Evolutionary conservation across 2,113 vertebrate species (phyloP), one percentile per base, ranked within the genome.

Genomic region (Lampris megalopsis): DNA sequence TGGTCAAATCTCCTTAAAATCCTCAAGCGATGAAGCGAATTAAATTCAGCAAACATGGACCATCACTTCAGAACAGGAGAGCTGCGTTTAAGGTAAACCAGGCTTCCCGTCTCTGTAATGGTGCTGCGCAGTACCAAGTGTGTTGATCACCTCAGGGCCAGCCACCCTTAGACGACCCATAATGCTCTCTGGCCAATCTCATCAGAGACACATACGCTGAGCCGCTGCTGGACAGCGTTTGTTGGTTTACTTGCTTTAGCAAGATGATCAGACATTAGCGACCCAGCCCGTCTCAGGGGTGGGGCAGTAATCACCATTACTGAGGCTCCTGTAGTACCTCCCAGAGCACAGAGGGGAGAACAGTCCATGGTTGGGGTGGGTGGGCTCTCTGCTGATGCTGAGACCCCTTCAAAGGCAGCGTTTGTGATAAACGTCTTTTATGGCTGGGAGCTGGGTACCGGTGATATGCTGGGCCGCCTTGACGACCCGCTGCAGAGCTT

Each of bases 171-270:
- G 87, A 87, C 50, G 73, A 76, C 71, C 36, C 5, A 6, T 87
- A 88, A 92, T 90, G 88, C 82, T 90, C 88, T 89, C 90, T 86
- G 71, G 85, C 67, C 87, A 82, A 89, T 91, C 84, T 89, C 84
- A 92, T 90, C 88, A 77, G 72, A 75, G 74, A 79, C 67, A 77
- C 87, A 82, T 87, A 89, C 90, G 83, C 86, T 54, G 54, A 62
- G 82, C 69, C 83, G 73, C 67, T 58, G 1, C 50, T 57, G 75
- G 83, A 67, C 80, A 81, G 61, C 65, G 71, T 74, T 85, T 83
- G 86, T 67, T 84, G 87, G 79, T 85, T 89, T 87, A 89, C 84
- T 68, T 78, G 83, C 77, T 86, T 84, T 86, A 65, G 69, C 69
- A 72, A 82, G 78, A 88, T 84, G 87, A 90, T 87, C 85, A 77